Evolutionary conservation across 2,797 vertebrate species (phyloP), one percentile per base, ranked within the genome.

Genomic region (Momotus momota): DNA sequence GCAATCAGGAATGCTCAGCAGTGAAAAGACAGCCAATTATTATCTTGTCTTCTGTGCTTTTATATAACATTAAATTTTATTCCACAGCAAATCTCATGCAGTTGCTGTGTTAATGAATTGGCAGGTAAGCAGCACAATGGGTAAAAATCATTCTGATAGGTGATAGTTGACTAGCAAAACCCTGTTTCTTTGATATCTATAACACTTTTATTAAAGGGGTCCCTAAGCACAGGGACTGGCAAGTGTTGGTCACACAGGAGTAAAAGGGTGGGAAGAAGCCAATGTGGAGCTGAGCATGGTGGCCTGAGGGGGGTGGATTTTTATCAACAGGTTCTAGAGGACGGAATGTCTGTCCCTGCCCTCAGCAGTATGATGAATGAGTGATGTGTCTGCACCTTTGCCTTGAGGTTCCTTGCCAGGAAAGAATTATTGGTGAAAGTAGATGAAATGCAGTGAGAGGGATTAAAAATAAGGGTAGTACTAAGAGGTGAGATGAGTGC

Each of bases 281-380:
- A 11, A 17, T 6, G 62, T 2, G 7, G 49, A 57, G 52, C 71
- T 60, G 58, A 60, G n/a, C 12, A 6, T 0, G 0, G 33, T 23
- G 27, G 46, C 40, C 78, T 43, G 33, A 13, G 29, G 43, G 22
- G n/a, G 22, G 48, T 35, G 26, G 64, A 27, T 38, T 40, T 27
- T 58, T 64, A 20, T 22, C n/a, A 38, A 9, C 12, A 7, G 14
- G 14, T 25, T 27, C 41, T 33, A 16, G 74, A 49, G 27, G 48
- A 25, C 0, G 1, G 18, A 19, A 6, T 26, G 15, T 18, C 18
- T 27, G 55, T 27, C 29, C 66, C 16, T 62, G 3, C 17, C 14
- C 38, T 26, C 27, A 22, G 1, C 7, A 22, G 40, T 27, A 7
- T 23, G 10, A 7, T 5, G 38, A 64, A 8, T 45, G 29, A 27